These are phyloP conservation scores for Panulirus ornatus DNA, from an alignment of 1,140 invertebrate genomes.

Conservation along the genomic window DNA sequence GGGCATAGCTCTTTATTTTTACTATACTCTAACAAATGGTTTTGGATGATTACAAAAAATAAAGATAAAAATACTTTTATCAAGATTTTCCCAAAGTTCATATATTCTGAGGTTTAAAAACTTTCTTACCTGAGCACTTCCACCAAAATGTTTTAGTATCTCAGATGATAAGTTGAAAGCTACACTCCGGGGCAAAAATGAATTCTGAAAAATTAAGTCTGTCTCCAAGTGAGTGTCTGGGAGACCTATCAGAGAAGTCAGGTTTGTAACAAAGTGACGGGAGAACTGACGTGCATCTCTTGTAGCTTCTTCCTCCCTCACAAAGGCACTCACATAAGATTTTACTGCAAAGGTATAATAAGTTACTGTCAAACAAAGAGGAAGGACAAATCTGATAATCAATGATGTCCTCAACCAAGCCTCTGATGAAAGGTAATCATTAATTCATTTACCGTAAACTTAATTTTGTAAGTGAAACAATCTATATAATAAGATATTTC, in stretches of 20 bases:
- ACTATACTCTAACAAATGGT: too few species aligned
- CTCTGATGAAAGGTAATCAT: not conserved
- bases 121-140: slow-evolving; percentile 46
- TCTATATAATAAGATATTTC: too few species aligned
- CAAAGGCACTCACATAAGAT: slow-evolving; percentile 42
- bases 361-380: not conserved
- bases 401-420: too few species aligned
- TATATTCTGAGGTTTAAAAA: too few species aligned
- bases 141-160: slow-evolving; percentile 42
- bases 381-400: too few species aligned
- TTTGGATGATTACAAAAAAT: not conserved
- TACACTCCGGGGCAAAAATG: slow-evolving; percentile 44
- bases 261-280: slow-evolving; percentile 19
- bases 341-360: slow-evolving; percentile 16
- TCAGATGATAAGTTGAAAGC: slow-evolving; percentile 32
- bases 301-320: slow-evolving; percentile 1
- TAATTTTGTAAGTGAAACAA: too few species aligned
- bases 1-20: too few species aligned
- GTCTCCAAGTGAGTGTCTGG: slow-evolving; percentile 31
- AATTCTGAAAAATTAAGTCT: slow-evolving; percentile 47
- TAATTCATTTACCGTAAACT: not conserved
- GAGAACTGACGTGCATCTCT: slow-evolving; percentile 30
- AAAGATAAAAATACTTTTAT: not conserved
- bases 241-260: slow-evolving; percentile 25
- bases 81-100: not conserved